Evolutionary conservation across 1,140 invertebrate species (phyloP).

Genomic region (Hesperophylax magnus): DNA sequence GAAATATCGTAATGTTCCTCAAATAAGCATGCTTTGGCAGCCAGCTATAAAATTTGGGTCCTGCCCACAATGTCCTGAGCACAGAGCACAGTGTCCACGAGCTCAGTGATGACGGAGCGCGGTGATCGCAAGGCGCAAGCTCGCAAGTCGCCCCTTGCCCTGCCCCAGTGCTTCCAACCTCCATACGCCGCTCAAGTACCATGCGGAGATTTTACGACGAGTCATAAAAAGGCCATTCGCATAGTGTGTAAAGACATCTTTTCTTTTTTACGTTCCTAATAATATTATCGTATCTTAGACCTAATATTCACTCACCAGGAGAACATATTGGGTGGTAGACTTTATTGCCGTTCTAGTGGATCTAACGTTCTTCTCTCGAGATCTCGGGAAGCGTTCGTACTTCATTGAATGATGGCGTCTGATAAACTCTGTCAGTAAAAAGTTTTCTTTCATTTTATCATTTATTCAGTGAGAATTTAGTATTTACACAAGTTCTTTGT

Average conservation of each 20-base stretch:
- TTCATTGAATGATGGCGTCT: constrained; percentile 50
- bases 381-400: constrained; percentile 43
- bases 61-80: neutral
- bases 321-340: constrained; percentile 53
- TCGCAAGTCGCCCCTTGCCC: constrained; percentile 46
- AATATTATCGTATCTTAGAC: constrained; percentile 56
- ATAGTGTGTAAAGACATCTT: constrained; percentile 57
- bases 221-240: constrained; percentile 57
- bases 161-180: no score
- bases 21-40: constrained; percentile 12
- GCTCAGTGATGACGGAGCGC: no score
- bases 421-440: constrained; percentile 37
- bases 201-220: constrained; percentile 56
- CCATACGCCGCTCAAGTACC: constrained; percentile 45
- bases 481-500: no score
- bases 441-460: constrained; percentile 11
- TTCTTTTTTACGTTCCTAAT: constrained; percentile 55
- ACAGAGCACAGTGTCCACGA: no score
- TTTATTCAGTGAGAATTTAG: no score
- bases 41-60: constrained; percentile 8
- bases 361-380: constrained; percentile 40
- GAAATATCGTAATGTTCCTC: constrained; percentile 2
- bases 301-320: constrained; percentile 56
- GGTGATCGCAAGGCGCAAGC: no score
- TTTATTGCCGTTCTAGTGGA: constrained; percentile 49